Conservation (phyloP, 2,113 vertebrate species). For the Melanostigma gelatinosum region DNA sequence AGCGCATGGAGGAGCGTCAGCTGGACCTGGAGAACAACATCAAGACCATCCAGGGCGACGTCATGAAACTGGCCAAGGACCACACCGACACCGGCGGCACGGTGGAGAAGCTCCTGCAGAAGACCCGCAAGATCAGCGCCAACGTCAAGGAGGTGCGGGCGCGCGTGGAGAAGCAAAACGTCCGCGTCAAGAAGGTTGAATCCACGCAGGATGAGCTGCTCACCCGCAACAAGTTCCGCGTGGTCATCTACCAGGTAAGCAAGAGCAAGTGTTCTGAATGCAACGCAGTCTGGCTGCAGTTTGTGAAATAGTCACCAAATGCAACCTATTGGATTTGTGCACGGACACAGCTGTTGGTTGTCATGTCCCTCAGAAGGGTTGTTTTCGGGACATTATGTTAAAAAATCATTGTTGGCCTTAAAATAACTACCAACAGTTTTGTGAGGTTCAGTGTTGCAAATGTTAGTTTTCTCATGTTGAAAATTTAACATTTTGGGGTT, state of each 20-base stretch:
- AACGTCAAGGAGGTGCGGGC: constrained; percentile 93
- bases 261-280: no score
- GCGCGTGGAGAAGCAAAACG: constrained; percentile 91
- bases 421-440: background rate
- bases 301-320: no score
- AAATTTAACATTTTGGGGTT: background rate
- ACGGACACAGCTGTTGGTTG: no score
- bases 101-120: constrained; percentile 93
- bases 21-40: constrained; percentile 90
- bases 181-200: constrained; percentile 90
- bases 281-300: no score
- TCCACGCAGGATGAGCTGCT: constrained; percentile 95
- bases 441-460: background rate
- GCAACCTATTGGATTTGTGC: no score
- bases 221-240: constrained; percentile 94
- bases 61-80: constrained; percentile 91
- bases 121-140: constrained; percentile 93
- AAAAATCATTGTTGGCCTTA: no score
- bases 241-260: constrained; percentile 96
- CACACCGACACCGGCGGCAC: constrained; percentile 88
- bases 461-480: background rate
- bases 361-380: no score
- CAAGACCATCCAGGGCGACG: constrained; percentile 91
- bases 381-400: no score
- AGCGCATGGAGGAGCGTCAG: constrained; percentile 94